These are phyloP conservation scores for Psilanteris sp. DNA, from an alignment of 1,140 invertebrate species.

Conservation along the genomic window DNA sequence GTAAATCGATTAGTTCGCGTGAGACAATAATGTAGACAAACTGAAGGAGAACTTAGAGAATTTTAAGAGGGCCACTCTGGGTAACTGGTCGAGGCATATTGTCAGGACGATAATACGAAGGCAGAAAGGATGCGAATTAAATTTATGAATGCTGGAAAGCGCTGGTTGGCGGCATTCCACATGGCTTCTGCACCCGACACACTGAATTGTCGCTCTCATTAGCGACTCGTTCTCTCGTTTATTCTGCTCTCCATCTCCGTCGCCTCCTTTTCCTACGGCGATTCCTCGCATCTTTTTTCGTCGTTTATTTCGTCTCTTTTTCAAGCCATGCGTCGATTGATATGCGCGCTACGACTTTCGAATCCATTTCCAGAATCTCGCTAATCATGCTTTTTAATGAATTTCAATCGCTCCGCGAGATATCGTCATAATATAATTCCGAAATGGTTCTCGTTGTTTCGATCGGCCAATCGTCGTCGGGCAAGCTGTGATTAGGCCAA, in stretches of 20 bases:
- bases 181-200: constrained; percentile 68
- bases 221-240: constrained; percentile 69
- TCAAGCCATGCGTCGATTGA: constrained; percentile 64
- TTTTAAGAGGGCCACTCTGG: constrained; percentile 55
- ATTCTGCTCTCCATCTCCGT: constrained; percentile 56
- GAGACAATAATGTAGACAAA: constrained; percentile 51
- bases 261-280: constrained; percentile 50
- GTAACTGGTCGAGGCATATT: constrained; percentile 62
- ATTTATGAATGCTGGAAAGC: constrained; percentile 71
- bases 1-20: constrained; percentile 18
- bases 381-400: constrained; percentile 69
- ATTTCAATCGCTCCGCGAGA: constrained; percentile 66
- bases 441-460: constrained; percentile 45
- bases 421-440: constrained; percentile 55
- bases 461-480: constrained; percentile 55
- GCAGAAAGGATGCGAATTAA: constrained; percentile 69
- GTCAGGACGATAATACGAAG: constrained; percentile 68
- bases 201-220: constrained; percentile 74
- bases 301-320: constrained; percentile 50
- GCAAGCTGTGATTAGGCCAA: constrained; percentile 52
- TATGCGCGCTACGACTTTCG: constrained; percentile 68
- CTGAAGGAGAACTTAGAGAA: constrained; percentile 46
- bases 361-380: constrained; percentile 69
- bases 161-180: constrained; percentile 69
- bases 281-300: constrained; percentile 42